phyloP scores from a whole-genome alignment of 2,888 invertebrate genomes.

The Molorchus minor region DNA sequence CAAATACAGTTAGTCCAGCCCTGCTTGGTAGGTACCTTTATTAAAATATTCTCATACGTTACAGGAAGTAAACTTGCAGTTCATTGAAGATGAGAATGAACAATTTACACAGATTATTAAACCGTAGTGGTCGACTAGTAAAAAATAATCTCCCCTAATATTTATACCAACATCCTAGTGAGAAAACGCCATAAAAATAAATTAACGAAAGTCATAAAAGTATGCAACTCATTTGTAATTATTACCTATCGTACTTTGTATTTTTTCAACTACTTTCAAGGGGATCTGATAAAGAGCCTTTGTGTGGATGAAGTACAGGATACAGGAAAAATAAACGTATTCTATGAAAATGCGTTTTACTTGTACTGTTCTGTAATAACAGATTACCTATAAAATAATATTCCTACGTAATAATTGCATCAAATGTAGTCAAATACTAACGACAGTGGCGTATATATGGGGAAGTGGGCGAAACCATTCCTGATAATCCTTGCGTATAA shows the following conservation, averaged over 20 bases:
- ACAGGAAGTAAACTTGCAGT: no score
- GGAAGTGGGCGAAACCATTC: no score
- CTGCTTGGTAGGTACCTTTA: background rate
- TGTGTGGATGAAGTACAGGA: slow-evolving; percentile 12
- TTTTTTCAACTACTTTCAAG: slow-evolving; percentile 5
- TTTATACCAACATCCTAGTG: slow-evolving; percentile 3
- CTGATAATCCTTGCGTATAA: no score
- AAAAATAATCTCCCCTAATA: background rate
- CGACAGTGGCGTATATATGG: no score
- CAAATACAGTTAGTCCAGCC: background rate
- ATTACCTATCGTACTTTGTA: slow-evolving; percentile 12
- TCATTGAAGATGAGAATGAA: no score
- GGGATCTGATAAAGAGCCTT: slow-evolving; percentile 5
- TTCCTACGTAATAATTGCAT: no score
- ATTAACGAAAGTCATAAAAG: slow-evolving; percentile 11
- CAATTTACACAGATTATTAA: background rate
- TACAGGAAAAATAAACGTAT: slow-evolving; percentile 18
- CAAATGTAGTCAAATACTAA: no score
- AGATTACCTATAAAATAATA: no score
- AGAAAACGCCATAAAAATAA: slow-evolving; percentile 4
- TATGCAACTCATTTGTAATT: slow-evolving; percentile 12
- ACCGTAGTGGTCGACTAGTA: background rate
- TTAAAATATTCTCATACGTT: background rate
- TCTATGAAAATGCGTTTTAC: no score
- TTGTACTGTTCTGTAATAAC: no score